phyloP scores from a whole-genome alignment of 2,888 invertebrate species.

The Clostera curtula region DNA sequence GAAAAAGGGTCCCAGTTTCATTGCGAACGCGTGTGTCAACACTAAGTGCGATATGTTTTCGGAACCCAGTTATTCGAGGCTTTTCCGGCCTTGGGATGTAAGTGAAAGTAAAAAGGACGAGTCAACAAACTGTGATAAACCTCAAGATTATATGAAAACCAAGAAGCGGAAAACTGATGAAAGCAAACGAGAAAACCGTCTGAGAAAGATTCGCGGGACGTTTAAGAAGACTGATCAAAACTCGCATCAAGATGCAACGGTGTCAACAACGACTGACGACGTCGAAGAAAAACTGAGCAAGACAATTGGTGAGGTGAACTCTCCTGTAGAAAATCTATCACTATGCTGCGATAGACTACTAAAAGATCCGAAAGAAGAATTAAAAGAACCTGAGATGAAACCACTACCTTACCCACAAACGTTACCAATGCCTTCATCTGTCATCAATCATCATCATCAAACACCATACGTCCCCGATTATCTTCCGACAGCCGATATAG shows the following conservation, averaged over 20 bases:
- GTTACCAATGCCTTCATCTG: constrained; percentile 24
- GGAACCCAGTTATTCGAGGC: constrained; percentile 62
- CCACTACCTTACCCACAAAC: constrained; percentile 15
- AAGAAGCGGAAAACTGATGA: constrained; percentile 43
- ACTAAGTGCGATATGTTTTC: constrained; percentile 61
- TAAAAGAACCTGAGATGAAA: constrained; percentile 13
- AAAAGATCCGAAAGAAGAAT: constrained; percentile 30
- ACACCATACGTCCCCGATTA: constrained; percentile 49
- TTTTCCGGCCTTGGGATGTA: constrained; percentile 78
- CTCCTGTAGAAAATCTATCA: constrained; percentile 54
- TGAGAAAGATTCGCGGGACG: constrained; percentile 62
- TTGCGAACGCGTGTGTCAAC: constrained; percentile 43
- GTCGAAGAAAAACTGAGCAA: constrained; percentile 30
- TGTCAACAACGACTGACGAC: constrained; percentile 72
- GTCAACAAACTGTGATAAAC: constrained; percentile 20
- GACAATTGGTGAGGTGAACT: constrained; percentile 21
- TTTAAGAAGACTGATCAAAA: constrained; percentile 47
- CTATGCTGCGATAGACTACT: constrained; percentile 57
- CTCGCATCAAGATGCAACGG: constrained; percentile 70
- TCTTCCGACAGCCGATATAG: constrained; percentile 54
- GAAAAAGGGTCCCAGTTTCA: constrained; percentile 63
- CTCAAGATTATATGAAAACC: constrained; percentile 21
- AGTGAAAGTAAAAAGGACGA: constrained; percentile 43
- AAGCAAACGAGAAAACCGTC: constrained; percentile 50
- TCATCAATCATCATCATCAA: too few species aligned